phyloP scores from a whole-genome alignment of 2,888 invertebrate species.

The Hesperia comma region DNA sequence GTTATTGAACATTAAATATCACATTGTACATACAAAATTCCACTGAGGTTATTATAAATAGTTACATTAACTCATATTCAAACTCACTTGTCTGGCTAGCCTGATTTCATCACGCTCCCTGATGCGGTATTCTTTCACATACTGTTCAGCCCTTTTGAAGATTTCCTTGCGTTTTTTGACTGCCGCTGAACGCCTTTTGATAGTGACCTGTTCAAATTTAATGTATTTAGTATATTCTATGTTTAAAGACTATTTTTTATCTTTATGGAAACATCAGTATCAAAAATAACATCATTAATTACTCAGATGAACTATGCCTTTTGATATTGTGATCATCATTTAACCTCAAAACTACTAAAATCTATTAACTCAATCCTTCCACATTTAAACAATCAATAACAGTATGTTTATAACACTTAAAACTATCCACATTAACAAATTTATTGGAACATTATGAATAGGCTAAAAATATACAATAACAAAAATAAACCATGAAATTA shows the following conservation, averaged over 20 bases:
- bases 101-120: slow-evolving; percentile 96
- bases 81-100: slow-evolving; percentile 91
- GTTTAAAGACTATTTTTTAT: background rate
- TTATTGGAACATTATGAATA: too few relatives aligned
- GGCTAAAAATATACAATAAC: too few relatives aligned
- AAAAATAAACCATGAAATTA: too few relatives aligned
- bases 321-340: slow-evolving; percentile 64
- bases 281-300: slow-evolving; percentile 63
- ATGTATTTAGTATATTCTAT: background rate
- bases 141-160: slow-evolving; percentile 98
- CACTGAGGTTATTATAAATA: background rate
- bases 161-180: slow-evolving; percentile 93
- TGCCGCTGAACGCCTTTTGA: slow-evolving; percentile 88
- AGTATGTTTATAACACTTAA: too few relatives aligned
- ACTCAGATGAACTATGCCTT: slow-evolving; percentile 81
- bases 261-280: slow-evolving; percentile 50
- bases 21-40: background rate
- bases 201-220: slow-evolving; percentile 72
- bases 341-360: background rate
- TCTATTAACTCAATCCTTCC: too few relatives aligned
- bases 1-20: too few relatives aligned
- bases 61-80: slow-evolving; percentile 48
- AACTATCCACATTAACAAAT: too few relatives aligned
- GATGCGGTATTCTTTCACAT: slow-evolving; percentile 96
- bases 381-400: too few relatives aligned